Evolutionary conservation across 2,888 invertebrate genomes (phyloP).

Genomic region (Pseudoips prasinana): DNA sequence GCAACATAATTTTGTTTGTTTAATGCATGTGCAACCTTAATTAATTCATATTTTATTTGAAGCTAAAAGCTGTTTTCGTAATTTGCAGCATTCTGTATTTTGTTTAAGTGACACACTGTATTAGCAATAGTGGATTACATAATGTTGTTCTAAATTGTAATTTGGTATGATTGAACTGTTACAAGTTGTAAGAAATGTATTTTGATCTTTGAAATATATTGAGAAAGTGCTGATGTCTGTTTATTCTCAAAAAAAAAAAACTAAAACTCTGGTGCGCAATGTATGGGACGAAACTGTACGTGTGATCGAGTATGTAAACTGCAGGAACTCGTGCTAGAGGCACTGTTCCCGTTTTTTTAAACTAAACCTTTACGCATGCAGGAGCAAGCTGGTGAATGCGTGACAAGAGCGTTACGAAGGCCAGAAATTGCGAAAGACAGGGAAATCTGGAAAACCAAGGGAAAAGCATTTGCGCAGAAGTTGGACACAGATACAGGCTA

Average conservation of each 20-base stretch:
- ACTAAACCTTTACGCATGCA: no score
- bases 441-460: no score
- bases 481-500: no score
- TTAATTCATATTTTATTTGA: slow-evolving; percentile 35
- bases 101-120: slow-evolving; percentile 56
- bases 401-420: no score
- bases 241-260: slow-evolving; percentile 37
- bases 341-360: no score
- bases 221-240: slow-evolving; percentile 51
- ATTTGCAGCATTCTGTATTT: slow-evolving; percentile 67
- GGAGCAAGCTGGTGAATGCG: no score
- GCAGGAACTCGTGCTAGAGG: no score
- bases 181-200: slow-evolving; percentile 77
- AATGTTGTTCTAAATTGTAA: slow-evolving; percentile 67
- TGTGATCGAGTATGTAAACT: no score
- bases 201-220: slow-evolving; percentile 80
- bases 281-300: no score
- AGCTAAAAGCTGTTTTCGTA: slow-evolving; percentile 64
- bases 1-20: slow-evolving; percentile 45
- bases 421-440: no score
- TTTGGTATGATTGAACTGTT: slow-evolving; percentile 77
- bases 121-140: slow-evolving; percentile 46
- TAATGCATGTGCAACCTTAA: slow-evolving; percentile 38
- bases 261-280: no score
- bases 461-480: no score